Evolutionary conservation across 2,888 invertebrate species (phyloP), one percentile per base, ranked within the genome.

Genomic region (Imbricaverruca yamaguchii): DNA sequence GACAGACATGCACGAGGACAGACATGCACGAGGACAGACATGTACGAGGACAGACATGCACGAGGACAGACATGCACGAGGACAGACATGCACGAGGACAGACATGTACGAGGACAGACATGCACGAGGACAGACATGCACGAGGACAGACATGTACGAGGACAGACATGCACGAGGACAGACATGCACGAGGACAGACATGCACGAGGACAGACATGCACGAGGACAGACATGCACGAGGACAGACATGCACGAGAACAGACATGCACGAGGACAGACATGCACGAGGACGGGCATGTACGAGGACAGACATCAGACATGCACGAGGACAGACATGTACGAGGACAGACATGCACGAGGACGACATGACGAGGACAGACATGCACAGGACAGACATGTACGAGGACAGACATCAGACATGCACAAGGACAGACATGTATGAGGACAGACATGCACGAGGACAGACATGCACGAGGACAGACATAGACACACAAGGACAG

Each of bases 1-100:
- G 39, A 80, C 80, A 39, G 59, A 53, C 80, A 80, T 59, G n/a
- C 39, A 39, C 59, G n/a, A n/a, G n/a, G n/a, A n/a, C n/a, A n/a
- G n/a, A n/a, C n/a, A n/a, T n/a, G n/a, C n/a, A n/a, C n/a, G n/a
- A n/a, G n/a, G n/a, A n/a, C n/a, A n/a, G n/a, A n/a, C n/a, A n/a
- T n/a, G n/a, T n/a, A 15, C 1, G 7, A 11, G 59, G 1, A 15
- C 59, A 15, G 12, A 53, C 56, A 80, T 59, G 53, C 56, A 80
- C 80, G 53, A 25, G 57, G 39, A 80, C 80, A 39, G 59, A 53
- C 80, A 80, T 59, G n/a, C 39, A 39, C 59, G n/a, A n/a, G n/a
- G n/a, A n/a, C n/a, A n/a, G n/a, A n/a, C n/a, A n/a, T n/a, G n/a
- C n/a, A n/a, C n/a, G n/a, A n/a, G n/a, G n/a, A n/a, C n/a, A n/a